Evolutionary conservation across 2,888 invertebrate species (phyloP).

Genomic region (Desoria tigrina): DNA sequence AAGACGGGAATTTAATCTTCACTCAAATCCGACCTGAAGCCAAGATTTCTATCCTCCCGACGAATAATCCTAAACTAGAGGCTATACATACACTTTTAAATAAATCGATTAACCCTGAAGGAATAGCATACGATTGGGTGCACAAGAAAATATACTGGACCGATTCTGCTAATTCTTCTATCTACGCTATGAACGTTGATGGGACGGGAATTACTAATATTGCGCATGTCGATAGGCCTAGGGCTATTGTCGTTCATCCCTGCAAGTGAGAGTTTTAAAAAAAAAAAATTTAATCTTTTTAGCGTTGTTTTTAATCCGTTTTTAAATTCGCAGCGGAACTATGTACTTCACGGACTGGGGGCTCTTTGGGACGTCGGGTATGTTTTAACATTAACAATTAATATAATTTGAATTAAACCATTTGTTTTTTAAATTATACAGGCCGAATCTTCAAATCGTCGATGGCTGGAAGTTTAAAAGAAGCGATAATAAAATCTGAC

Average conservation of each 20-base stretch:
- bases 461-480: slow-evolving; percentile 91
- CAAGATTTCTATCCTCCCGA: slow-evolving; percentile 79
- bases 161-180: slow-evolving; percentile 89
- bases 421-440: too few species aligned
- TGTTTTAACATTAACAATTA: too few species aligned
- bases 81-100: slow-evolving; percentile 64
- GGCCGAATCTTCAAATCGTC: slow-evolving; percentile 91
- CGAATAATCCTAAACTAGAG: slow-evolving; percentile 62
- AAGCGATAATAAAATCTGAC: slow-evolving; percentile 83
- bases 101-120: slow-evolving; percentile 86
- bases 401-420: too few species aligned
- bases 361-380: slow-evolving; percentile 86
- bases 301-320: not conserved
- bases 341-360: slow-evolving; percentile 97
- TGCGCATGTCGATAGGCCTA: slow-evolving; percentile 84
- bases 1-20: slow-evolving; percentile 82
- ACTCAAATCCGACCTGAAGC: slow-evolving; percentile 92
- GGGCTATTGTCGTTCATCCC: slow-evolving; percentile 94
- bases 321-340: slow-evolving; percentile 59
- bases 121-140: slow-evolving; percentile 96
- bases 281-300: not conserved
- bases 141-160: slow-evolving; percentile 97
- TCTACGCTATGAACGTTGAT: slow-evolving; percentile 91
- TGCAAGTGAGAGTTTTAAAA: slow-evolving; percentile 66
- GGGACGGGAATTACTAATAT: slow-evolving; percentile 87